Evolutionary conservation across 2,888 invertebrate species (phyloP).

Genomic region (Autographa gamma): DNA sequence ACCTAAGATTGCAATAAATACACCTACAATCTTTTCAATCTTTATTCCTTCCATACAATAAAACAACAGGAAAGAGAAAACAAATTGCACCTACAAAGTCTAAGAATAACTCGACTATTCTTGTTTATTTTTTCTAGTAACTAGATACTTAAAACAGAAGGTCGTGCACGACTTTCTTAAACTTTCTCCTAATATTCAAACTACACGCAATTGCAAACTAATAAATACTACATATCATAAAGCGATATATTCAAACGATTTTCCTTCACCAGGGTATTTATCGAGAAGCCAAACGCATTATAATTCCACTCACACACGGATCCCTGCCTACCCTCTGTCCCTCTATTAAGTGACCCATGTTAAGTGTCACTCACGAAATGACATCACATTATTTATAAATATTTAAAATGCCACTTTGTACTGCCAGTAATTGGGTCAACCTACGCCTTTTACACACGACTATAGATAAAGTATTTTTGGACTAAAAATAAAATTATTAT

Average conservation of each 20-base stretch:
- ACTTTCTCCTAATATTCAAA: too few species aligned
- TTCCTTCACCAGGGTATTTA: conserved; percentile 21
- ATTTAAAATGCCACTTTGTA: conserved; percentile 53
- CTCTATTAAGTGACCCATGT: conserved; percentile 58
- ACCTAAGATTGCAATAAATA: too few species aligned
- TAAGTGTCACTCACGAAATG: conserved; percentile 49
- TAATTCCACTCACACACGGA: conserved; percentile 45
- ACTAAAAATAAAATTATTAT: neutral
- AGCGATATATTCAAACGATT: neutral
- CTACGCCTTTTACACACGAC: conserved; percentile 13
- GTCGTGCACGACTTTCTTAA: too few species aligned
- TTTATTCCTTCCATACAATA: too few species aligned
- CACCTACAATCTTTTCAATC: too few species aligned
- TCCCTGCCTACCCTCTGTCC: conserved; percentile 27
- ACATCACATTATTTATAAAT: conserved; percentile 53
- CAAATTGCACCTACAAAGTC: too few species aligned
- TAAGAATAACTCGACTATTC: too few species aligned
- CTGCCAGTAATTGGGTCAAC: conserved; percentile 39
- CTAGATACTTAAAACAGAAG: too few species aligned
- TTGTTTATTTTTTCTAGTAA: too few species aligned
- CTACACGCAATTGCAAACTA: neutral
- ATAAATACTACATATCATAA: neutral
- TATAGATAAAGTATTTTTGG: conserved; percentile 8
- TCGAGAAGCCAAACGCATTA: conserved; percentile 40
- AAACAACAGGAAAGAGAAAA: too few species aligned